Base-by-base conservation (phyloP, 35 echinoderm and acorn worm species). In the Chiridota heheva region DNA sequence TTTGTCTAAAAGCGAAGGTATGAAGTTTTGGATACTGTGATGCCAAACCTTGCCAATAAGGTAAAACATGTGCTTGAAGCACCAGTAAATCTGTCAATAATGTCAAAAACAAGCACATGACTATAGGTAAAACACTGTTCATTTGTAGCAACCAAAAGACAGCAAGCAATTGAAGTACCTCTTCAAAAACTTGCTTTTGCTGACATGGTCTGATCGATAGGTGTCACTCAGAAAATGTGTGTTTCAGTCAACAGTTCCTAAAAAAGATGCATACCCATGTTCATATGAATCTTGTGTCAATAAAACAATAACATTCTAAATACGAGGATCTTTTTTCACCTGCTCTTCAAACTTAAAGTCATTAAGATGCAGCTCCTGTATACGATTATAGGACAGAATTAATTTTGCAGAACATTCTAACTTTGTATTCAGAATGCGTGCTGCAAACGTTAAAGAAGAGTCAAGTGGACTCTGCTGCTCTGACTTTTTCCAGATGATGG, bases 31-130 rank as follows among this genome's bases (percentile, higher is more conserved):
- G 82, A 84, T 1, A 63, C 48, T 27, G 48, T 73, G 15, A 75
- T 47, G 13, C 70, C 82, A 85, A 85, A 75, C 32, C 42, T 47
- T 1, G 57, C 61, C 4, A 85, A 26, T 10, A 60, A 27, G 13
- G 51, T 55, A 32, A 74, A 73, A 40, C 82, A 75, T 42, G 13
- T 30, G 16, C 49, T 72, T 12, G 68, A 84, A n/a, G 82, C 71
- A 12, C 38, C 35, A 27, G 68, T 40, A 40, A 72, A 84, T 48
- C 68, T 84, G 82, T 84, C 82, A n/a, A 73, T 46, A 42, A 84
- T 70, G 57, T 84, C 82, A 59, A 53, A 59, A 30, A 84, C 18
- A 3, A 67, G 42, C 7, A 84, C 15, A 60, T 84, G 82, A 37
- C 41, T 12, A 45, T 61, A 53, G 10, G 38, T 72, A 42, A 30